Evolutionary conservation across 2,888 invertebrate genomes (phyloP).

Genomic region (Flexamia atlantica): DNA sequence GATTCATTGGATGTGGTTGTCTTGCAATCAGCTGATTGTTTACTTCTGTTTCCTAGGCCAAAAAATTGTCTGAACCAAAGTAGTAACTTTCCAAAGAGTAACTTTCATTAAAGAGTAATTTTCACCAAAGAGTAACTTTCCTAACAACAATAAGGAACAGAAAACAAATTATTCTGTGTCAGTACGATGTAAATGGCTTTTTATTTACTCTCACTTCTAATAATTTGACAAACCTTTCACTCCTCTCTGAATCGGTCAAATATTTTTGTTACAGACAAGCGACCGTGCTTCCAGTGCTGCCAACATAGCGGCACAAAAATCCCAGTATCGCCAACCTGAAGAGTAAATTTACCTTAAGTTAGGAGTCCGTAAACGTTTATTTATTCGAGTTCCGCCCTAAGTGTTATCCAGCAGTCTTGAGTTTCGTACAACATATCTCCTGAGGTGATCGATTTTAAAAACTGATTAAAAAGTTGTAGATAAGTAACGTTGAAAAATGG

Average conservation of each 20-base stretch:
- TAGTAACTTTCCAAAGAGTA: no score
- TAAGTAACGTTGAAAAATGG: background rate
- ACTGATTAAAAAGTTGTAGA: background rate
- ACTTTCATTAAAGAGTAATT: no score
- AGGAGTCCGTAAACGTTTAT: background rate
- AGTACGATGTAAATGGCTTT: no score
- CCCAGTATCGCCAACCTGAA: slow-evolving; percentile 3
- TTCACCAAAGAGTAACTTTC: no score
- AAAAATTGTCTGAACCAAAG: no score
- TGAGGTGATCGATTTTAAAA: background rate
- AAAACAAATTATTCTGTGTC: no score
- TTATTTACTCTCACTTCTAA: no score
- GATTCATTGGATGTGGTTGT: no score
- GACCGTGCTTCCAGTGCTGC: slow-evolving; percentile 28
- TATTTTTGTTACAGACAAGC: slow-evolving; percentile 4
- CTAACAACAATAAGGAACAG: no score
- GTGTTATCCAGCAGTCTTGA: background rate
- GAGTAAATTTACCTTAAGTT: slow-evolving; percentile 13
- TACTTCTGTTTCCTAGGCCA: no score
- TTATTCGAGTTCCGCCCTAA: background rate
- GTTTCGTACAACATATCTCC: slow-evolving; percentile 5
- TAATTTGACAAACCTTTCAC: no score
- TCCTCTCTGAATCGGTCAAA: background rate
- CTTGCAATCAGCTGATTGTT: no score
- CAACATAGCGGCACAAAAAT: background rate